phyloP scores from a whole-genome alignment of 2,113 vertebrate genomes.

The Paratilapia polleni region DNA sequence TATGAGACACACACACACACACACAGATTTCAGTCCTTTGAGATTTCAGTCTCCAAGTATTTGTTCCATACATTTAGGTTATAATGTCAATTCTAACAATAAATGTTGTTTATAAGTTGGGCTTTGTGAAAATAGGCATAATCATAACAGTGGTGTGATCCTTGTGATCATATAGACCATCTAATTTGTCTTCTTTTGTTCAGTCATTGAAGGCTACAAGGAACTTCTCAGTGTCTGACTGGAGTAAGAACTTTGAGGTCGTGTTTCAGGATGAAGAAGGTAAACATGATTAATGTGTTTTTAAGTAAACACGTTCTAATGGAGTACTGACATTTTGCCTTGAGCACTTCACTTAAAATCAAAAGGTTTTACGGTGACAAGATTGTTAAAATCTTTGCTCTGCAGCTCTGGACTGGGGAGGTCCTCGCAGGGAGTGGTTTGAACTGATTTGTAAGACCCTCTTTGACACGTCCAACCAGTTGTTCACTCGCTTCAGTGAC shows the following conservation, averaged over 20 bases:
- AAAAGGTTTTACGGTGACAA: neutral
- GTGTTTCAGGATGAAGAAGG: constrained; percentile 99
- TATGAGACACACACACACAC: neutral
- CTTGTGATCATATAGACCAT: neutral
- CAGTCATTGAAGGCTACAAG: constrained; percentile 95
- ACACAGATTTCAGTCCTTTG: neutral
- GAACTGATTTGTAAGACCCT: constrained; percentile 94
- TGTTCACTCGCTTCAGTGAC: constrained; percentile 96
- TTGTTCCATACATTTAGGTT: neutral
- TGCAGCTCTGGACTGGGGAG: constrained; percentile 96
- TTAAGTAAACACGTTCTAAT: neutral
- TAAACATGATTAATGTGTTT: constrained; percentile 62
- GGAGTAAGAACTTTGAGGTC: constrained; percentile 99
- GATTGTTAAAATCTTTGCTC: neutral
- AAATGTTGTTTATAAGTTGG: neutral
- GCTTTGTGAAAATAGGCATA: neutral
- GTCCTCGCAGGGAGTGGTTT: constrained; percentile 97
- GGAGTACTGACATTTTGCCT: neutral
- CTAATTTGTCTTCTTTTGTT: neutral
- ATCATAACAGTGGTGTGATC: neutral
- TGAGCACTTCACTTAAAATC: neutral
- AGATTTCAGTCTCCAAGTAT: neutral
- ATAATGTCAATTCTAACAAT: neutral
- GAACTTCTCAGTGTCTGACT: constrained; percentile 98
- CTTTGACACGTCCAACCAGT: constrained; percentile 94